Conservation (phyloP, 1,140 invertebrate genomes). For the Chelonus insularis region DNA sequence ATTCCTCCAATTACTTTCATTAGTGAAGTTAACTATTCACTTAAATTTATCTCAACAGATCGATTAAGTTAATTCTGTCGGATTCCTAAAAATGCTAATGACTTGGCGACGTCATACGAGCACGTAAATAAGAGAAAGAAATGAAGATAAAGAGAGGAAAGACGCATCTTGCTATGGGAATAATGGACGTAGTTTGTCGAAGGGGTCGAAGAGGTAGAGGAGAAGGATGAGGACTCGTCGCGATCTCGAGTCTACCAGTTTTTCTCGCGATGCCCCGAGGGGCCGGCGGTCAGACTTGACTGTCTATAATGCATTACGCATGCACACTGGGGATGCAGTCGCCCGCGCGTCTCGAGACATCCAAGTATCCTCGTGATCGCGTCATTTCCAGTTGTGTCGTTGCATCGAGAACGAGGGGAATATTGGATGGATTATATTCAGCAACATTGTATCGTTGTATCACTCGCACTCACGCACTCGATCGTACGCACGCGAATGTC, state of each 20-base stretch:
- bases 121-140: conserved; percentile 9
- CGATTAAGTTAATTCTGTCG: neutral
- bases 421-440: neutral
- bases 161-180: conserved; percentile 38
- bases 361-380: conserved; percentile 1
- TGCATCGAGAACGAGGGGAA: neutral
- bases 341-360: neutral
- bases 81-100: conserved; percentile 23
- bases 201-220: neutral
- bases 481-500: conserved; percentile 23
- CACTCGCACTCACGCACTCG: neutral
- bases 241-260: conserved; percentile 41
- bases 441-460: neutral
- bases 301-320: conserved; percentile 39
- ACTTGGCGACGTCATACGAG: conserved; percentile 29
- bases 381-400: neutral
- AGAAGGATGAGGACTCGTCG: conserved; percentile 35
- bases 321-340: conserved; percentile 33
- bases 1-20: too few relatives aligned
- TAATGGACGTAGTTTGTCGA: conserved; percentile 12
- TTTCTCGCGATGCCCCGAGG: conserved; percentile 36
- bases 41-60: too few relatives aligned
- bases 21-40: neutral
- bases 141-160: conserved; percentile 10
- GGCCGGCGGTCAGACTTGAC: conserved; percentile 16